Evolutionary conservation across 2,888 invertebrate genomes (phyloP), one percentile per base, ranked within the genome.

Genomic region (Lasioglossum zephyrum): DNA sequence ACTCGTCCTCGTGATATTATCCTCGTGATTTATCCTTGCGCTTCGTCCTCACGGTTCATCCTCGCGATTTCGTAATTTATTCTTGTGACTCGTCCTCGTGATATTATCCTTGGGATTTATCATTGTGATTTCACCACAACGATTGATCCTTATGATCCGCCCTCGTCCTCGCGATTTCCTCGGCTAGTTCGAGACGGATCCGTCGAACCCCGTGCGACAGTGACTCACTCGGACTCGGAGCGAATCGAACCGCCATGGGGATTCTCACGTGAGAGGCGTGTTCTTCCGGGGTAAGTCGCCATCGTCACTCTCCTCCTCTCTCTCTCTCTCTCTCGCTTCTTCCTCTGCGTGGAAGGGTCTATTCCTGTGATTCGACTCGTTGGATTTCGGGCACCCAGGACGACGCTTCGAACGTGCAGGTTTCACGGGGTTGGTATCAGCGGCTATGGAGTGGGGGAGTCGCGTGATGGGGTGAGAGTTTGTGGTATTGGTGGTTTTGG

Each of bases 201-300:
- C 60, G 60, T 2, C 26, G 26, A 63, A 63, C 60, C 60, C 63
- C 63, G 63, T 63, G 26, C 63, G 63, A 63, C 16, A 31, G 63
- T 63, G 63, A 63, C 63, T 63, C 63, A 31, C 31, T 31, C 63
- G 63, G 63, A 31, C 63, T 11, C 63, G 31, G 16, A 63, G 63
- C 63, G 63, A 74, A 74, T 70, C 84, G 73, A 73, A 53, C 79
- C 77, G 13, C 9, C 57, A 87, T 85, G 86, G 47, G 60, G 69
- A 83, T 83, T 83, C 79, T 82, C 81, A 69, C 73, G 87, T 86
- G 83, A 87, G 80, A 82, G 82, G 86, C 79, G 82, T 80, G 82
- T 79, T 80, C 77, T 79, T 80, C 77, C 76, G 31, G 63, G 83
- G 87, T 87, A 86, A 87, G 87, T 87, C 87, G 87, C 87, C 86